These are phyloP conservation scores for Papilio demoleus DNA, from an alignment of 2,888 invertebrate genomes.

Conservation along the genomic window DNA sequence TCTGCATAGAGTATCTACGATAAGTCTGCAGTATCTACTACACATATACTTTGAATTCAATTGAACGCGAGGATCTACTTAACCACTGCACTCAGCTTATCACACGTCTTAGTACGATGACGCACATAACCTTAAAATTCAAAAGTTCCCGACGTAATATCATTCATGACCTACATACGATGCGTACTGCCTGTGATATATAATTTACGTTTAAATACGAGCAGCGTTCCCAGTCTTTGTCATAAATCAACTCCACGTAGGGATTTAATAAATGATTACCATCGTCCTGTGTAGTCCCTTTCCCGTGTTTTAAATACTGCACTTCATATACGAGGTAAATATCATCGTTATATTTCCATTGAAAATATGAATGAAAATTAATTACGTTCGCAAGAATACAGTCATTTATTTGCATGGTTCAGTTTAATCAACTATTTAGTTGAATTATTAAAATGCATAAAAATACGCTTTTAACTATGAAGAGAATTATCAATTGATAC, in stretches of 20 bases:
- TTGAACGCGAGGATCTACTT: background rate
- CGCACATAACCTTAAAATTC: conserved; percentile 11
- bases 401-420: conserved; percentile 6
- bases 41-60: background rate
- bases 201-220: conserved; percentile 79
- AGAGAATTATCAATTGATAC: background rate
- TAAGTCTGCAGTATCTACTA: background rate
- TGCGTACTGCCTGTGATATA: conserved; percentile 51
- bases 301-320: conserved; percentile 17
- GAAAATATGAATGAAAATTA: conserved; percentile 1
- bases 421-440: conserved; percentile 11
- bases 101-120: background rate
- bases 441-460: background rate
- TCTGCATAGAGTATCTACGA: background rate
- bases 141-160: conserved; percentile 6
- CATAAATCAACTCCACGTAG: conserved; percentile 72
- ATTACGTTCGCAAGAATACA: background rate
- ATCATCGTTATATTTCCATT: conserved; percentile 9
- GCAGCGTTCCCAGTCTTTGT: conserved; percentile 71
- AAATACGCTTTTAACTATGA: background rate
- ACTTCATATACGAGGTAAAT: conserved; percentile 12
- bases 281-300: conserved; percentile 14
- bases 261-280: conserved; percentile 38
- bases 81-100: background rate
- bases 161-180: conserved; percentile 21